phyloP scores from a whole-genome alignment of 2,888 invertebrate species.

The Watsonalla binaria region DNA sequence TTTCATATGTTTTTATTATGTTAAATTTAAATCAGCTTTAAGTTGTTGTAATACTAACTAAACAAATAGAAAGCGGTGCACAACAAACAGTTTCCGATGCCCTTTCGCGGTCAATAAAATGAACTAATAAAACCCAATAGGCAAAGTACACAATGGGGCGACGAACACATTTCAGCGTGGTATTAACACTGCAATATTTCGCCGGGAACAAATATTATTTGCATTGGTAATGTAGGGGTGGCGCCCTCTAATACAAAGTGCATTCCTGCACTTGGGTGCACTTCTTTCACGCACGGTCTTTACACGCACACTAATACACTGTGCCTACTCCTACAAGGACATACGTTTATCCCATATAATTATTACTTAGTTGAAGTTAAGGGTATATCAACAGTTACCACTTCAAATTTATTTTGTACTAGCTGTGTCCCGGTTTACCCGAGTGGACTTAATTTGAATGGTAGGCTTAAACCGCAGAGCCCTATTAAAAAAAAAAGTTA shows the following conservation, averaged over 20 bases:
- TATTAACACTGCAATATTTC: slow-evolving; percentile 73
- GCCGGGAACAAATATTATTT: slow-evolving; percentile 73
- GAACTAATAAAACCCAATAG: slow-evolving; percentile 64
- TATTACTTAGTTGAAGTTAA: not conserved
- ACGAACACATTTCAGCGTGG: slow-evolving; percentile 59
- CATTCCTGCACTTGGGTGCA: slow-evolving; percentile 61
- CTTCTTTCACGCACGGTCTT: too few species aligned
- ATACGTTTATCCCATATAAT: not conserved
- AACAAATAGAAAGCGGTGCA: slow-evolving; percentile 15
- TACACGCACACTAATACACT: slow-evolving; percentile 20
- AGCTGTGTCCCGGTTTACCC: too few species aligned
- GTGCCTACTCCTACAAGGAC: not conserved
- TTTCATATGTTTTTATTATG: too few species aligned
- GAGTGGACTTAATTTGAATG: too few species aligned
- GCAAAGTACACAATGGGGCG: slow-evolving; percentile 58
- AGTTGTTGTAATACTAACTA: slow-evolving; percentile 5
- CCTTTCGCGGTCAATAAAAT: slow-evolving; percentile 55
- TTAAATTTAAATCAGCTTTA: too few species aligned
- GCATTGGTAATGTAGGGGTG: slow-evolving; percentile 61
- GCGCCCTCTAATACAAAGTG: slow-evolving; percentile 31
- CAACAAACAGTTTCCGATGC: slow-evolving; percentile 32
- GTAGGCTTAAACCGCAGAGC: too few species aligned
- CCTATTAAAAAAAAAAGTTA: too few species aligned
- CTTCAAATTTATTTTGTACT: too few species aligned
- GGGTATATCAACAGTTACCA: not conserved